These are phyloP conservation scores for Lamprotornis superbus DNA, from an alignment of 2,113 vertebrate species.

Conservation along the genomic window DNA sequence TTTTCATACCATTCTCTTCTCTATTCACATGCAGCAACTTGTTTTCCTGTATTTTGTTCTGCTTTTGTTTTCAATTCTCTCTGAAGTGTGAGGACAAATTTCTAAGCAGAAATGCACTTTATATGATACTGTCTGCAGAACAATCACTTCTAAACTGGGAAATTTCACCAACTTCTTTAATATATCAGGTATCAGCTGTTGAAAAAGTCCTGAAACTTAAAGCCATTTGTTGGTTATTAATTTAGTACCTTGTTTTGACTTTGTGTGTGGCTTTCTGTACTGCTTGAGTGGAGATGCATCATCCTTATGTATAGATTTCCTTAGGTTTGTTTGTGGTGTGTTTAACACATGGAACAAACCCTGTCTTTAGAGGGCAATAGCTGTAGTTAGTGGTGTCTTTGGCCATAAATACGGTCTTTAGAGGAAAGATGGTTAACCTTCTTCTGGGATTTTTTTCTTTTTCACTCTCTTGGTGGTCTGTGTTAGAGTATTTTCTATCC, in stretches of 20 bases:
- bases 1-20: neutral
- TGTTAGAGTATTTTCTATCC: neutral
- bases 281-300: neutral
- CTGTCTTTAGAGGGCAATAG: neutral
- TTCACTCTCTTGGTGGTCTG: neutral
- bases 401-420: conserved; percentile 8
- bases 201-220: neutral
- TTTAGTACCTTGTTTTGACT: neutral
- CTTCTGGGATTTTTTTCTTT: neutral
- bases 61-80: neutral
- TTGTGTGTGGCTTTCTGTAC: neutral
- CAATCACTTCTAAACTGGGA: neutral
- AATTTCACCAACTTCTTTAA: neutral
- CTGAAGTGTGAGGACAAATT: neutral
- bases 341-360: neutral
- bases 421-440: conserved; percentile 36
- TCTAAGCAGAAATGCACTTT: neutral
- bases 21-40: neutral
- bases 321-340: neutral
- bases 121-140: neutral
- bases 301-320: neutral
- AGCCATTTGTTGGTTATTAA: neutral
- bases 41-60: neutral
- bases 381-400: conserved; percentile 44
- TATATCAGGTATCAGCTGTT: neutral